Percentiles rank a stretch among this genome's conserved stretches.
These are phyloP conservation scores for Atherinosoma microstoma DNA, from an alignment of 2,797 vertebrate genomes.

Conservation along the genomic window DNA sequence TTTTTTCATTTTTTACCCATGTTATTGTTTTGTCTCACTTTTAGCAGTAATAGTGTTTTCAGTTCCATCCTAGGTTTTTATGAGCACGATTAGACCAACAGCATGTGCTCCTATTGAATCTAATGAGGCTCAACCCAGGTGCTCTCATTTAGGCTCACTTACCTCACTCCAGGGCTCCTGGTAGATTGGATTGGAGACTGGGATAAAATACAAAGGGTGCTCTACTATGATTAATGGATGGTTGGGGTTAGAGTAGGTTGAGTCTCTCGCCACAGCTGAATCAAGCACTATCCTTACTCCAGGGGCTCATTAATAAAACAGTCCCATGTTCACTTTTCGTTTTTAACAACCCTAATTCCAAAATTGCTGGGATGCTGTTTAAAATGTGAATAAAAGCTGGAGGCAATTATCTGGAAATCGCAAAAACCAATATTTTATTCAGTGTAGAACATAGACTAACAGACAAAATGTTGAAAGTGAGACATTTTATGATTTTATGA, in stretches of 20 bases:
- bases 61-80: conserved; percentile 16
- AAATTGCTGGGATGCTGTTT: neutral
- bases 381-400: neutral
- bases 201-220: neutral
- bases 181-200: conserved; percentile 1
- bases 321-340: neutral
- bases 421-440: neutral
- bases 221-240: neutral
- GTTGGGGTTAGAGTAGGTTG: neutral
- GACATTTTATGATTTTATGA: too few species aligned
- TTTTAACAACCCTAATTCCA: neutral
- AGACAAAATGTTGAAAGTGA: too few species aligned
- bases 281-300: neutral
- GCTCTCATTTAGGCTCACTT: conserved; percentile 9
- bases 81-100: conserved; percentile 20
- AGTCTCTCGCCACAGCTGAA: neutral
- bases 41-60: neutral
- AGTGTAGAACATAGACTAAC: neutral
- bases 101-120: conserved; percentile 4
- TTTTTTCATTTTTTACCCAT: neutral
- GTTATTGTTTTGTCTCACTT: neutral
- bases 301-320: neutral
- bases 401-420: neutral
- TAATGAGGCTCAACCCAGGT: conserved; percentile 13
- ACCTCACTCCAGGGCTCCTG: conserved; percentile 1